These are phyloP conservation scores for Macropus fuliginosus DNA, from an alignment of 2,797 vertebrate species.

Conservation along the genomic window DNA sequence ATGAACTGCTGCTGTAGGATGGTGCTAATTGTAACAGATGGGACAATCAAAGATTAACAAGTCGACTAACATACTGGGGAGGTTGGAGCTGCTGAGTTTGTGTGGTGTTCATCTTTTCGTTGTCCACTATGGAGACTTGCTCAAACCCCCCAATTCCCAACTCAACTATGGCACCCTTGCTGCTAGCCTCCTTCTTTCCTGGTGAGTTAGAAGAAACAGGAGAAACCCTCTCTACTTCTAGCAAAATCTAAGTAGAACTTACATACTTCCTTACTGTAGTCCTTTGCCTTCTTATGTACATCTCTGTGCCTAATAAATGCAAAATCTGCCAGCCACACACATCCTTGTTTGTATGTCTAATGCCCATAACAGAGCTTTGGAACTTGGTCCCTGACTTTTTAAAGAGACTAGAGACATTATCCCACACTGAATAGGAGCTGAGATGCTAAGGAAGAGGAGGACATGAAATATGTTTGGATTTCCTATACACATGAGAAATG, in stretches of 20 bases:
- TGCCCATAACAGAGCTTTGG: background rate
- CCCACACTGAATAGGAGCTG: background rate
- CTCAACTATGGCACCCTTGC: background rate
- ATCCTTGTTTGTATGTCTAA: background rate
- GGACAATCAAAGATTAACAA: background rate
- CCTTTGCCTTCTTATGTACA: background rate
- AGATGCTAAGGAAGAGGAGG: background rate
- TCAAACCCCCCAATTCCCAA: background rate
- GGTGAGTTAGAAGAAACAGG: background rate
- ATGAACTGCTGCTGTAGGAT: background rate
- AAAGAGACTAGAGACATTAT: background rate
- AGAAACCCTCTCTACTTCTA: background rate
- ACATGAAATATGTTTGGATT: background rate
- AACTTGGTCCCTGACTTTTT: background rate
- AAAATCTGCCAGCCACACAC: background rate
- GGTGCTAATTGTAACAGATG: background rate
- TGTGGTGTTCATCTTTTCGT: background rate
- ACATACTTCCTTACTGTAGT: background rate
- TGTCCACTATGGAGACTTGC: background rate
- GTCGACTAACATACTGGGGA: background rate
- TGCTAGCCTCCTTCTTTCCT: background rate
- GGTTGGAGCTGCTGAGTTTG: background rate
- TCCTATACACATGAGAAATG: background rate
- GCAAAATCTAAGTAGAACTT: background rate
- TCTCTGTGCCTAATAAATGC: background rate